phyloP scores from a whole-genome alignment of 2,888 invertebrate genomes.

The Cartodere bifasciata region DNA sequence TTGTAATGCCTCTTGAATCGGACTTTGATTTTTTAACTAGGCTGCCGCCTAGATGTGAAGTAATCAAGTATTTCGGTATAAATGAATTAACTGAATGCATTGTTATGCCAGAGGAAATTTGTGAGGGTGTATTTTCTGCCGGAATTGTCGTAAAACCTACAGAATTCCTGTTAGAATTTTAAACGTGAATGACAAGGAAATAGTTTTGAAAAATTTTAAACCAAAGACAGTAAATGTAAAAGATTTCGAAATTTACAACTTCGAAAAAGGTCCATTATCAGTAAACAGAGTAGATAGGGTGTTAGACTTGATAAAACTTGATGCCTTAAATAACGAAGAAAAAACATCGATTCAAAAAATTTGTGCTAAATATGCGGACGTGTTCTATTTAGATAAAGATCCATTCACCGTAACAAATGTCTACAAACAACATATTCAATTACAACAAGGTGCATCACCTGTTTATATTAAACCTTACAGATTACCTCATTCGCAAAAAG shows the following conservation, averaged over 20 bases:
- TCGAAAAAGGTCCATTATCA: constrained; percentile 5
- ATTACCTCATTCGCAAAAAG: constrained; percentile 16
- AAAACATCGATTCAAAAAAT: constrained; percentile 11
- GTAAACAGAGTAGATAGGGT: constrained; percentile 12
- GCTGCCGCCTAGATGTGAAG: constrained; percentile 12
- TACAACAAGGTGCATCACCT: constrained; percentile 12
- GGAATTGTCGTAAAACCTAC: constrained; percentile 10
- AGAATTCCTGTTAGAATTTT: constrained; percentile 5
- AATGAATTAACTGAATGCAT: constrained; percentile 9
- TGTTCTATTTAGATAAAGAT: constrained; percentile 15
- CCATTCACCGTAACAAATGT: constrained; percentile 16
- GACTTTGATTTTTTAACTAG: constrained; percentile 6
- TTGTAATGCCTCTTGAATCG: constrained; percentile 10
- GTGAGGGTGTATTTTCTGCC: constrained; percentile 13
- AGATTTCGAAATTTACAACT: constrained; percentile 9
- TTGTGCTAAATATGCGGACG: constrained; percentile 14
- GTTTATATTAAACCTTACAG: constrained; percentile 16
- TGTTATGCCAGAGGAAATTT: constrained; percentile 6
- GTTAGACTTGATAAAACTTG: constrained; percentile 12
- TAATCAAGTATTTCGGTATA: constrained; percentile 11
- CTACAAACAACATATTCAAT: constrained; percentile 14
- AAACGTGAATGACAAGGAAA: constrained; percentile 7
- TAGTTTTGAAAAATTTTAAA: constrained; percentile 13
- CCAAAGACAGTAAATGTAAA: constrained; percentile 9
- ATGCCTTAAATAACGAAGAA: constrained; percentile 12